A percentile compares a stretch with the other conserved stretches of the same genome.
Evolutionary conservation across 2,113 vertebrate genomes (phyloP).

Genomic region (Gambusia affinis): DNA sequence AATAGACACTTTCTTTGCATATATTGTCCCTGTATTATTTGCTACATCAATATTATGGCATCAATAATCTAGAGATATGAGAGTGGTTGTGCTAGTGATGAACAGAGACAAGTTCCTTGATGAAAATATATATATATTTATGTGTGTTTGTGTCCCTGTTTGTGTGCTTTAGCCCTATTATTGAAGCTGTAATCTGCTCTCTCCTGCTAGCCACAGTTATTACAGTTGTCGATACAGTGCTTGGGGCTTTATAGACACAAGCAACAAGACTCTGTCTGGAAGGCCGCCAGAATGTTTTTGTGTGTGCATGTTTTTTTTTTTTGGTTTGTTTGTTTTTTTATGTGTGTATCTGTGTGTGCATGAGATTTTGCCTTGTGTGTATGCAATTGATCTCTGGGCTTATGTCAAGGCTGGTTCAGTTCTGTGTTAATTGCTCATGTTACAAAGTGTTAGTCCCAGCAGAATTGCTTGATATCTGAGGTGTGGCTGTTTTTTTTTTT

Average conservation of each 20-base stretch:
- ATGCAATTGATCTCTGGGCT: conserved; percentile 59
- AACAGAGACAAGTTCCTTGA: conserved; percentile 30
- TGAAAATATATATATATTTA: conserved; percentile 14
- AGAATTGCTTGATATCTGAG: conserved; percentile 16
- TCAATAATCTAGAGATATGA: conserved; percentile 11
- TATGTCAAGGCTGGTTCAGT: conserved; percentile 58
- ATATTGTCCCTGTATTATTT: not conserved
- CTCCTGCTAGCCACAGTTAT: conserved; percentile 74
- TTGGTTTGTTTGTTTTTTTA: conserved; percentile 12
- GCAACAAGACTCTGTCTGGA: conserved; percentile 65
- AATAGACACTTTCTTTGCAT: not conserved
- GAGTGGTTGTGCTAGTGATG: conserved; percentile 23
- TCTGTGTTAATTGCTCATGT: conserved; percentile 64
- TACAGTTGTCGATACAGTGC: conserved; percentile 74
- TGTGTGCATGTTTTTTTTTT: conserved; percentile 23
- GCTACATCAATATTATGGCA: conserved; percentile 5
- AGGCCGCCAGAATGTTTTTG: conserved; percentile 47
- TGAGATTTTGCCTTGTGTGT: conserved; percentile 49
- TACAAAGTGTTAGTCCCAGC: conserved; percentile 48
- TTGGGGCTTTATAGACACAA: conserved; percentile 72
- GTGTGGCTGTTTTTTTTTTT: conserved; percentile 21
- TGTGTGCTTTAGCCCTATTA: conserved; percentile 35
- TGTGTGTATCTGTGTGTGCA: conserved; percentile 30
- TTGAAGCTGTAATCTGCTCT: conserved; percentile 70
- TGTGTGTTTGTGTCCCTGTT: conserved; percentile 5